Base-by-base conservation (phyloP, 2,797 vertebrate species). In the Pipistrellus pygmaeus region DNA sequence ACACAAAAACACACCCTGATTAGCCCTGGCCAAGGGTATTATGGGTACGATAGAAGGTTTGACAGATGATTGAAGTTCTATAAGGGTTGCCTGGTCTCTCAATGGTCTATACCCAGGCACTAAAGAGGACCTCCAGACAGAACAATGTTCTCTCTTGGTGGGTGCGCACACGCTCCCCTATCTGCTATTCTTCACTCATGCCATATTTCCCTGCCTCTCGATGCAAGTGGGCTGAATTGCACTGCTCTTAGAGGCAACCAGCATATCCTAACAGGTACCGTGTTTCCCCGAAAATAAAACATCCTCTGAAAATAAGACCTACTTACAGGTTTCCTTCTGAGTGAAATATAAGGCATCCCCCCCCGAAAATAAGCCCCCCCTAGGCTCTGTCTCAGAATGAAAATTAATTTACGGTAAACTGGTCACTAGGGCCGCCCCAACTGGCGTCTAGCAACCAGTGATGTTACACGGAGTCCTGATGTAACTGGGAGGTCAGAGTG, bases 91-190 rank as follows among this genome's bases (percentile, higher is more conserved):
- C 32, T 8, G 46, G 3, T 41, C 44, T 51, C 10, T 38, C 7
- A n/a, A 0, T 7, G 20, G 23, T 48, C 6, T n/a, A 41, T 14
- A 51, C 18, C 0, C 4, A 46, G 8, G 27, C 5, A 30, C 3
- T 80, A 5, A 66, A 30, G 6, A 18, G 13, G 6, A 1, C 2
- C 11, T 51, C 8, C 3, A 48, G 20, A 7, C 17, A 76, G 15
- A 85, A 4, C 0, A 53, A 21, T 11, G 1, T 35, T 60, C 14
- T 30, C 11, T 27, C 15, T 21, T 30, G n/a, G 64, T 32, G 64
- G 3, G 2, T 73, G 23, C 41, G 7, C 8, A 71, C 3, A 75
- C 0, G 0, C 10, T 30, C 21, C 78, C 8, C 15, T 1, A 30
- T 55, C 32, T 17, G 9, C 4, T 77, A 69, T 76, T 57, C 51